A percentile compares a stretch with the other conserved stretches of the same genome.
Evolutionary conservation across 2,797 vertebrate genomes (phyloP).

Genomic region (Smutsia temminckii): DNA sequence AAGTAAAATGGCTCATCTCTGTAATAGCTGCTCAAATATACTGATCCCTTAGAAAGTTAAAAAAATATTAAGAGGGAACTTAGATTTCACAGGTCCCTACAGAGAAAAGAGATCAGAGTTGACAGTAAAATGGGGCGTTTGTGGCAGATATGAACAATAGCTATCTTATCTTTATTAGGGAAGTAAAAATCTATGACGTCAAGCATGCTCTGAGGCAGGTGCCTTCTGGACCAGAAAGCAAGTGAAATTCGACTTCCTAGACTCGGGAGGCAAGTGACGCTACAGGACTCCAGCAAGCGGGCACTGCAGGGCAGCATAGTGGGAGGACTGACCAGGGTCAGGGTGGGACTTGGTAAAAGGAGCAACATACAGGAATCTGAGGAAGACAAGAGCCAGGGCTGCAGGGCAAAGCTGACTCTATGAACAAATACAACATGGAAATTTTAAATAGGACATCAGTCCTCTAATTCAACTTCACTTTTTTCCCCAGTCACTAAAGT

Average conservation of each 20-base stretch:
- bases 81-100: background rate
- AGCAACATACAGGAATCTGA: background rate
- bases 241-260: background rate
- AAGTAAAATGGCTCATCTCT: background rate
- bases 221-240: background rate
- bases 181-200: background rate
- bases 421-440: background rate
- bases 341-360: background rate
- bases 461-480: background rate
- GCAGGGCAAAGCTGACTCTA: background rate
- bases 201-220: background rate
- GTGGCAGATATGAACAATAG: background rate
- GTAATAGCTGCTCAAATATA: background rate
- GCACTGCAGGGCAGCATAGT: too few relatives aligned
- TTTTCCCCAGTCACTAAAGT: background rate
- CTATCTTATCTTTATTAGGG: background rate
- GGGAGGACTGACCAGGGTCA: background rate
- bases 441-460: background rate
- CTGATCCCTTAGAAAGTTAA: background rate
- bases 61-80: background rate
- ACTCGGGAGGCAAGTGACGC: fast-evolving
- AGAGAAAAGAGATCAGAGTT: background rate
- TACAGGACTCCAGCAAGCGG: background rate
- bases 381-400: too few relatives aligned
- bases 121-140: background rate